Evolutionary conservation across 2,113 vertebrate species (phyloP), one percentile per base, ranked within the genome.

Genomic region (Halichoeres trimaculatus): DNA sequence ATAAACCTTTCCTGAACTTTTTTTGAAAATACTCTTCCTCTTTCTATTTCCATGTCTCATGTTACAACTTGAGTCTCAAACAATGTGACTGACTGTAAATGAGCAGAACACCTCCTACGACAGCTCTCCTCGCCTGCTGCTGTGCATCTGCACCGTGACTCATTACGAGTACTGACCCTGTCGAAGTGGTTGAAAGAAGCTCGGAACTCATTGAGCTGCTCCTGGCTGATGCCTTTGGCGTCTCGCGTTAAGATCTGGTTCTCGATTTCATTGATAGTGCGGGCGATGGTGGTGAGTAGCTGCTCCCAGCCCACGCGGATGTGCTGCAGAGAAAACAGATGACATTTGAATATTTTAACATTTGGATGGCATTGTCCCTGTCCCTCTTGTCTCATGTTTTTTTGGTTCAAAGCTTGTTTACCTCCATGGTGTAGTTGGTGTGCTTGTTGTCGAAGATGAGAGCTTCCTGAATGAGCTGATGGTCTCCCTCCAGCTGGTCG

Each of bases 371-470:
- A 30, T 30, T 4, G 30, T 30, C 3, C 30, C 30, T 3, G 30
- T 30, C 30, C 3, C 30, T 30, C 30, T 4, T 30, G 30, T 30
- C 3, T 30, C 30, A 30, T 30, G 6, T 30, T 30, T 30, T n/a
- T 3, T 30, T 30, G 30, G 30, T 30, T 6, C 6, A 30, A 30
- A 30, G 30, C 30, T 30, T 30, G 3, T 3, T 47, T 93, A 99
- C 98, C 97, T 99, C 98, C 98, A 99, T 99, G 81, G 97, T 99
- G 89, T 99, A 99, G 90, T 99, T 99, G 93, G 98, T 99, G 93
- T 99, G 98, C 90, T 99, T 99, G 91, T 99, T 99, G 93, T 99
- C 98, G 0, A 99, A 99, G 89, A 99, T 98, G 55, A 99, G 97
- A 0, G 97, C 98, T 84, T 98, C 98, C 90, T 99, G 98, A 81